phyloP scores from a whole-genome alignment of 2,888 invertebrate genomes.

The Leucoma salicis region DNA sequence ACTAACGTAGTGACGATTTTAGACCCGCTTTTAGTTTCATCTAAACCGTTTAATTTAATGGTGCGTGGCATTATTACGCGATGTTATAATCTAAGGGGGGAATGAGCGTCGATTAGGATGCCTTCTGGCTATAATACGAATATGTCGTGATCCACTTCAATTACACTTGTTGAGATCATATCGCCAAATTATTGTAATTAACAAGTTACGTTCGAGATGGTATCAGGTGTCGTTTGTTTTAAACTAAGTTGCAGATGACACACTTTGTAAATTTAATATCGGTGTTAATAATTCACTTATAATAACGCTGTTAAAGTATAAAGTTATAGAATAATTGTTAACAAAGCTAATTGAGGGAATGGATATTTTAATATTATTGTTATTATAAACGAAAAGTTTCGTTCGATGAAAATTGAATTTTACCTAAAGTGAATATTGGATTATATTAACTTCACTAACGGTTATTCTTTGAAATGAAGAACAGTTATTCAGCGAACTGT shows the following conservation, averaged over 20 bases:
- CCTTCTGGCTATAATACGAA: slow-evolving; percentile 35
- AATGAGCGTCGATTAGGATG: slow-evolving; percentile 32
- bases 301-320: slow-evolving; percentile 2
- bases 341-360: background rate
- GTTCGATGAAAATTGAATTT: background rate
- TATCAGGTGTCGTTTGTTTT: slow-evolving; percentile 48
- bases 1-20: slow-evolving; percentile 3
- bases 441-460: background rate
- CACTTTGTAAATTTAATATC: slow-evolving; percentile 5
- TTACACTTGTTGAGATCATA: slow-evolving; percentile 56
- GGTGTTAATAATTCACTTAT: background rate
- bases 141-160: slow-evolving; percentile 51
- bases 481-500: no score
- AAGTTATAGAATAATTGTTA: background rate
- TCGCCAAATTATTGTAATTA: slow-evolving; percentile 60
- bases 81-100: slow-evolving; percentile 16
- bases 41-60: slow-evolving; percentile 27
- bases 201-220: slow-evolving; percentile 48
- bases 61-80: slow-evolving; percentile 20
- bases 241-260: slow-evolving; percentile 41
- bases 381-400: background rate
- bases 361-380: background rate
- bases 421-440: background rate
- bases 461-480: background rate
- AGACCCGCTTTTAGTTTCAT: slow-evolving; percentile 7